phyloP scores from a whole-genome alignment of 2,888 invertebrate genomes.

The Meta bourneti region DNA sequence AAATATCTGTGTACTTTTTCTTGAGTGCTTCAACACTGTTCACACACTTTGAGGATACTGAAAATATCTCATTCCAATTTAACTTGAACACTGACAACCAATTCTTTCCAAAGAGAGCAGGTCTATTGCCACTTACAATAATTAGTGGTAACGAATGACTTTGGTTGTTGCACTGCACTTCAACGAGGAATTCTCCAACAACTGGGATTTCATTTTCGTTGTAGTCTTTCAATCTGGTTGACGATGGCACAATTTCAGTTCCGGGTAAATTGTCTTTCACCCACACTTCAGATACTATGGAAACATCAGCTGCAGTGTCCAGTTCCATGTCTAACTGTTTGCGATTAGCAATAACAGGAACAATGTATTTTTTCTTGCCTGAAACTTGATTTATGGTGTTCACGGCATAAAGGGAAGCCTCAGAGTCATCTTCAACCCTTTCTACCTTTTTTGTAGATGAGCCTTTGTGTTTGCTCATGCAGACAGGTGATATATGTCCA shows the following conservation, averaged over 20 bases:
- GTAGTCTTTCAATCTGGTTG: background rate
- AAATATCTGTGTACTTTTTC: constrained; percentile 2
- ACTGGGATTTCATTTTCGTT: background rate
- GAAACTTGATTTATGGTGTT: background rate
- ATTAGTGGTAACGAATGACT: constrained; percentile 71
- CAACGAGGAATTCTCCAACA: background rate
- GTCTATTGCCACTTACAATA: constrained; percentile 20
- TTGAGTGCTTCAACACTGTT: background rate
- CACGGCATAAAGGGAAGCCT: background rate
- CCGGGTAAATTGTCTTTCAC: constrained; percentile 3
- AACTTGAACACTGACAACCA: constrained; percentile 23
- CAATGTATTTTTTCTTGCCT: constrained; percentile 18
- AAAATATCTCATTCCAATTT: constrained; percentile 34
- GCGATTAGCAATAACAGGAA: constrained; percentile 63
- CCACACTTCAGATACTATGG: background rate
- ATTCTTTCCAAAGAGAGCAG: constrained; percentile 1
- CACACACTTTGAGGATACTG: background rate
- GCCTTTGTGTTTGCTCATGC: constrained; percentile 9
- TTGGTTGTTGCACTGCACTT: constrained; percentile 62
- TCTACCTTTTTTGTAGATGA: background rate
- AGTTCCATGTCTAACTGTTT: constrained; percentile 11
- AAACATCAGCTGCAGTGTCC: background rate
- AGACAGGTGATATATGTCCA: constrained; percentile 35
- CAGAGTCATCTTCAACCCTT: background rate
- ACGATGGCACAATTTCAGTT: background rate